Evolutionary conservation across 2,797 vertebrate species (phyloP).

Genomic region (Bradypus variegatus): DNA sequence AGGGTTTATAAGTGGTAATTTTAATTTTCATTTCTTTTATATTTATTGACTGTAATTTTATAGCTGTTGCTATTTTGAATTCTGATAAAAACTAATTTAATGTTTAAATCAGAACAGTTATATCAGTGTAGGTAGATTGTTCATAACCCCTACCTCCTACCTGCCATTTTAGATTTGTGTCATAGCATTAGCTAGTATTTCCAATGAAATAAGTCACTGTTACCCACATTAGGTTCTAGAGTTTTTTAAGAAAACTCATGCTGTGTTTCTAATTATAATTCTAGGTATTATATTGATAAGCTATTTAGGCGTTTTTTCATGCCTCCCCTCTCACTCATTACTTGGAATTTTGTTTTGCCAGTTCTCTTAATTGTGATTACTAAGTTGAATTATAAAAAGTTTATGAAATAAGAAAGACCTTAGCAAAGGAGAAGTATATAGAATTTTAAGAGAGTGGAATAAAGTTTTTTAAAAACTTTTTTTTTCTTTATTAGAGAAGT

Average conservation of each 20-base stretch:
- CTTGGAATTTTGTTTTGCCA: slow-evolving; percentile 22
- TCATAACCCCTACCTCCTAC: neutral
- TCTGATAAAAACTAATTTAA: slow-evolving; percentile 18
- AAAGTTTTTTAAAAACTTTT: too few species aligned
- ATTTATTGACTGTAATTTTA: slow-evolving; percentile 29
- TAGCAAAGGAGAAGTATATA: neutral
- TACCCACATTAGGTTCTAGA: neutral
- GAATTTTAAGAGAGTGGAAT: slow-evolving; percentile 21
- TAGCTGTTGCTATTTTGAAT: neutral
- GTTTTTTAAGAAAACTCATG: slow-evolving; percentile 20
- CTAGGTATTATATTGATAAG: neutral
- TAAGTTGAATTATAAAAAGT: slow-evolving; percentile 31
- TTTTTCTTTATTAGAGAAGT: too few species aligned
- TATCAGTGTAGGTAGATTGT: neutral
- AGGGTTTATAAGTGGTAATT: neutral
- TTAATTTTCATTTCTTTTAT: neutral
- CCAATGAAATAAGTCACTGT: neutral
- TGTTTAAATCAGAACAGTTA: slow-evolving; percentile 15
- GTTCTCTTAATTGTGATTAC: slow-evolving; percentile 32
- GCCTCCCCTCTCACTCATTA: neutral
- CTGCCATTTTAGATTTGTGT: neutral
- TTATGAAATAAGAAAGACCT: slow-evolving; percentile 1
- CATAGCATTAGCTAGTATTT: slow-evolving; percentile 1
- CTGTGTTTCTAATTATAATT: neutral
- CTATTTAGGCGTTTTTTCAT: neutral